Evolutionary conservation across 2,113 vertebrate genomes (phyloP).

Genomic region (human (Homo sapiens)): GRCh38 chr2:192443001-192443500

Average conservation of each 20-base stretch:
- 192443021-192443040: background rate
- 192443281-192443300: background rate
- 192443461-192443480: background rate
- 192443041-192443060: background rate
- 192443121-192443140: background rate
- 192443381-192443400: background rate
- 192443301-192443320: background rate
- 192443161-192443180: background rate
- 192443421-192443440: background rate
- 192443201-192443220: background rate
- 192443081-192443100: background rate
- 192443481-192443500: background rate
- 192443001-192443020: background rate
- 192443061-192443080: background rate
- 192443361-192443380: background rate
- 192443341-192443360: background rate
- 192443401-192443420: background rate
- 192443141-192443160: background rate
- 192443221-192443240: background rate
- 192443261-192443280: background rate
- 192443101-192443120: background rate
- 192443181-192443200: background rate
- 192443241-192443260: background rate
- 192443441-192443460: background rate
- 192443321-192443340: background rate